Evolutionary conservation across 2,113 vertebrate genomes (phyloP).

Genomic region (Rhinogobius similis): DNA sequence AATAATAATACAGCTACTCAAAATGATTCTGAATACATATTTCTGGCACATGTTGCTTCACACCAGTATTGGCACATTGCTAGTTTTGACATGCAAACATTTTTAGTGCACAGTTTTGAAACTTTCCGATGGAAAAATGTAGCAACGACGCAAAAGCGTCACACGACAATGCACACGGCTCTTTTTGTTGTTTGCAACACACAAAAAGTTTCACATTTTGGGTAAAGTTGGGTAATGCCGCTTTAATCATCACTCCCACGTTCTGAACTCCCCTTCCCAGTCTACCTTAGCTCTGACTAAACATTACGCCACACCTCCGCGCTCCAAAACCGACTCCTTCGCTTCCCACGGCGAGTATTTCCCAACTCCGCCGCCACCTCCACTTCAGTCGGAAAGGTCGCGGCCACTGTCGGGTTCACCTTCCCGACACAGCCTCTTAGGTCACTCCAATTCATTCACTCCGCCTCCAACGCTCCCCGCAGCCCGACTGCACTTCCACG

Average conservation of each 20-base stretch:
- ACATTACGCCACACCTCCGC: not conserved
- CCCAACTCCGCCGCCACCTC: slow-evolving; percentile 11
- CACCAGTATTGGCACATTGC: no score
- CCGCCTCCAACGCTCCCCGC: slow-evolving; percentile 41
- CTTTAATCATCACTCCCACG: not conserved
- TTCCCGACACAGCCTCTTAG: slow-evolving; percentile 22
- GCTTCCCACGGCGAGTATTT: slow-evolving; percentile 30
- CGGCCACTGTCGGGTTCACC: slow-evolving; percentile 14
- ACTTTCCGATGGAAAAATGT: no score
- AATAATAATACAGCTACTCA: no score
- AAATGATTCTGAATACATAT: no score
- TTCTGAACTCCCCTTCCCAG: not conserved
- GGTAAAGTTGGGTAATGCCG: no score
- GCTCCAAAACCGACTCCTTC: slow-evolving; percentile 2
- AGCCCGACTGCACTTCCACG: slow-evolving; percentile 39
- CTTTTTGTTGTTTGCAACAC: no score
- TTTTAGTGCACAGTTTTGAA: no score
- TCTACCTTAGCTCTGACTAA: not conserved
- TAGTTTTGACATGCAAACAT: no score
- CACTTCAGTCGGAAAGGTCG: slow-evolving; percentile 34
- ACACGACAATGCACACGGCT: no score
- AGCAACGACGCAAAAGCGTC: no score
- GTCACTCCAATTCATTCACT: slow-evolving; percentile 44
- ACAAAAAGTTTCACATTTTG: no score
- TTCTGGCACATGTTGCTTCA: no score